Conservation (phyloP, 2,797 vertebrate species). For the Balearica regulorum region DNA sequence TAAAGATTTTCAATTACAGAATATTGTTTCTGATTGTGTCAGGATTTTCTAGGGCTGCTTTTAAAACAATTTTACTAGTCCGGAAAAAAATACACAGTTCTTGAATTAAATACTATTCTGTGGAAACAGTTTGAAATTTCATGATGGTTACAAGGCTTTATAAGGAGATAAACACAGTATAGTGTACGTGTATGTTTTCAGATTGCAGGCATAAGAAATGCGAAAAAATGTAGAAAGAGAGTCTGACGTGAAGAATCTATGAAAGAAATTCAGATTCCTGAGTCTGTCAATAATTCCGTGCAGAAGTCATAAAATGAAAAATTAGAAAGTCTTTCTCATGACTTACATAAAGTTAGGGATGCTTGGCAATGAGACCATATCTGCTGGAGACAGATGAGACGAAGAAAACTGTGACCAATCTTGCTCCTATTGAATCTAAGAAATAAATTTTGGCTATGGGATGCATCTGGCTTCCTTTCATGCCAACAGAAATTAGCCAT, state of each 20-base stretch:
- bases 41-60: neutral
- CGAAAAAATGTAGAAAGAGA: neutral
- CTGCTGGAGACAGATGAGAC: slow-evolving; percentile 61
- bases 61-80: neutral
- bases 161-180: neutral
- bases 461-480: neutral
- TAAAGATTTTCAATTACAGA: neutral
- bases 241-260: neutral
- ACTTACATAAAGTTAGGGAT: slow-evolving; percentile 38
- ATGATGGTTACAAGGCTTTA: neutral
- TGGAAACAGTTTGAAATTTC: neutral
- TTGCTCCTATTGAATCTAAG: neutral
- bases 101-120: slow-evolving; percentile 6
- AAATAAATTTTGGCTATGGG: neutral
- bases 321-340: neutral
- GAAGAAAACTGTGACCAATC: slow-evolving; percentile 37
- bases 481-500: neutral
- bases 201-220: neutral
- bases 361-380: slow-evolving; percentile 37
- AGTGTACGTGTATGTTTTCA: neutral
- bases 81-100: neutral
- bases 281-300: neutral
- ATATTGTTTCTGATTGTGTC: neutral
- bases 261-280: neutral
- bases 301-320: slow-evolving; percentile 10